Base-by-base conservation (phyloP, 2,797 vertebrate genomes). In the Nannoperca obscura region DNA sequence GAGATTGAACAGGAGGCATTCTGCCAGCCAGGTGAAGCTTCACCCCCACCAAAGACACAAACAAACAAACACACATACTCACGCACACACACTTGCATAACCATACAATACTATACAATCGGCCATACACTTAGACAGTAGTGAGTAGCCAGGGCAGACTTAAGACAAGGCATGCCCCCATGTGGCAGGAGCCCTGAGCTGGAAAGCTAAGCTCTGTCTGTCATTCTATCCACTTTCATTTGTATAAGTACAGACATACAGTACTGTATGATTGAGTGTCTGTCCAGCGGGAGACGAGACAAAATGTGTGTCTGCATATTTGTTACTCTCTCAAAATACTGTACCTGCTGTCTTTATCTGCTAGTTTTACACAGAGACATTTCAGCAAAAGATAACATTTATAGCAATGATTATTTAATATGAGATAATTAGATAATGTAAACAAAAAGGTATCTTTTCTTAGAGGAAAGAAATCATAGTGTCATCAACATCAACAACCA, bases 1-100 rank as follows among this genome's bases (percentile, higher is more conserved):
- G 86, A 92, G 92, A 94, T 94, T 92, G 90, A 93, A 94, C 91
- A 93, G 90, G 92, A 93, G 93, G 91, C 81, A 91, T 91, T 92
- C 92, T 92, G 90, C 91, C 91, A 92, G 83, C 76, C 73, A 82
- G 82, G 82, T 89, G 81, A 89, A 64, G 81, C 76, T 67, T 79
- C 84, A 78, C 52, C 74, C 36, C 52, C 58, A 74, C 59, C 60
- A 66, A 74, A 86, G 49, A 71, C 67, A 76, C 69, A 65, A 50
- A 74, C 65, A 85, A 57, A 76, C 49, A 59, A 54, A 50, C 59
- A 59, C 42, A 75, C 44, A 64, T 1, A 27, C 57, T 34, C 44
- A 55, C 24, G 19, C 55, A 66, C 38, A 59, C 46, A 58, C 27
- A 44, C 46, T 15, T 19, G 15, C 40, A 69, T 30, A 32, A 40